Percentiles rank a stretch among this genome's conserved stretches.
These are phyloP conservation scores for Podabrus alpinus DNA, from an alignment of 2,888 invertebrate species.

Conservation along the genomic window DNA sequence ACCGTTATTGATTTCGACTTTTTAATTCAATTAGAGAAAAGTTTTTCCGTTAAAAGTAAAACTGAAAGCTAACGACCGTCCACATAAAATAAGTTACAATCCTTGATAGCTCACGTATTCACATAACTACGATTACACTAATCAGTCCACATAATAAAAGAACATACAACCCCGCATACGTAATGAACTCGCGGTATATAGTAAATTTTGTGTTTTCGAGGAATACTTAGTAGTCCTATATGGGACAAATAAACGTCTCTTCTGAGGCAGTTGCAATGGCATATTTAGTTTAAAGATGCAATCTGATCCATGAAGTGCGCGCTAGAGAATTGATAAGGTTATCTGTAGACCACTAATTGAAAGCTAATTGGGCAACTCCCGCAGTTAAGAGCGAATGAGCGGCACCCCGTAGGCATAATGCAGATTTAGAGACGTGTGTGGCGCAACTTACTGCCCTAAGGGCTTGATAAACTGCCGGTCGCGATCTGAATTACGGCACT, in stretches of 20 bases:
- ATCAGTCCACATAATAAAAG: constrained; percentile 51
- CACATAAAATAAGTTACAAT: constrained; percentile 7
- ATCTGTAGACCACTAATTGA: constrained; percentile 55
- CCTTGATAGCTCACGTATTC: constrained; percentile 48
- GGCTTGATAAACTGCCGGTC: constrained; percentile 53
- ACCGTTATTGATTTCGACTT: neutral
- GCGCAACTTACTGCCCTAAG: constrained; percentile 49
- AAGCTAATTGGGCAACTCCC: constrained; percentile 56
- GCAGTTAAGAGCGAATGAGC: constrained; percentile 53
- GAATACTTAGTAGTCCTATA: constrained; percentile 32
- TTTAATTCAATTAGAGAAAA: neutral
- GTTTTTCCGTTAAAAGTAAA: neutral
- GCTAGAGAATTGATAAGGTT: constrained; percentile 54
- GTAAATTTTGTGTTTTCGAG: constrained; percentile 27
- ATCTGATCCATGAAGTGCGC: constrained; percentile 45
- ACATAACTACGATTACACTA: constrained; percentile 48
- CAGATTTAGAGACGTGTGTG: constrained; percentile 52
- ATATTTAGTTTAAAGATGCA: constrained; percentile 31
- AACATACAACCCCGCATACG: constrained; percentile 46
- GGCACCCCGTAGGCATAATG: constrained; percentile 48
- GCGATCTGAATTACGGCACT: constrained; percentile 44
- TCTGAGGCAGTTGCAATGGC: constrained; percentile 28
- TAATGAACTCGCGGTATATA: constrained; percentile 34
- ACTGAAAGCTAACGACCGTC: neutral
- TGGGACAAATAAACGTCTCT: constrained; percentile 29